A percentile compares a stretch with the other conserved stretches of the same genome.
phyloP scores from a whole-genome alignment of 2,888 invertebrate genomes.

The Ellobium chinense region DNA sequence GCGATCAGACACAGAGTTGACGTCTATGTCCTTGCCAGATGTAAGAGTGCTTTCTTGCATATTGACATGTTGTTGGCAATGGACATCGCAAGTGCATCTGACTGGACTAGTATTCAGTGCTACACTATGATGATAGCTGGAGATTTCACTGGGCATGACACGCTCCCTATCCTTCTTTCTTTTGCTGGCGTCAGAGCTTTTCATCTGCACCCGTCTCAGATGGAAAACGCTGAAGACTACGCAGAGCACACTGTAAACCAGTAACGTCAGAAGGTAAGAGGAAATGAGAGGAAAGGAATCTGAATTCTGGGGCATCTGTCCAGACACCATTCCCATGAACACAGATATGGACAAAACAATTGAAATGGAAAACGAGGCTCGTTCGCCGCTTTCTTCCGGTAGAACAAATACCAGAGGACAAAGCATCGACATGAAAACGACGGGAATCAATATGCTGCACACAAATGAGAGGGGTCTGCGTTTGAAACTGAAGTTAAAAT shows the following conservation, averaged over 20 bases:
- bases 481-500: not conserved
- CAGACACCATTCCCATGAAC: slow-evolving; percentile 21
- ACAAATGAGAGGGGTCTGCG: slow-evolving; percentile 8
- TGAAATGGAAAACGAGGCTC: slow-evolving; percentile 31
- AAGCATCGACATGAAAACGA: slow-evolving; percentile 14
- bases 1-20: not conserved
- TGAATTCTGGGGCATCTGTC: slow-evolving; percentile 15
- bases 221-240: slow-evolving; percentile 10
- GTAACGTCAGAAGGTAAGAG: slow-evolving; percentile 12
- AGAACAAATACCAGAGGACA: slow-evolving; percentile 20
- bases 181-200: too few species aligned
- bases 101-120: too few species aligned
- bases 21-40: too few species aligned
- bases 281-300: slow-evolving; percentile 21
- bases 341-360: slow-evolving; percentile 19
- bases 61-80: too few species aligned
- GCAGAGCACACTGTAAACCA: slow-evolving; percentile 2
- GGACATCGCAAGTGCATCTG: too few species aligned
- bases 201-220: not conserved
- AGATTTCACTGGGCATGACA: too few species aligned
- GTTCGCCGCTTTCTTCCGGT: slow-evolving; percentile 33
- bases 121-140: too few species aligned
- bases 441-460: slow-evolving; percentile 19
- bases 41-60: too few species aligned
- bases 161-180: too few species aligned